phyloP scores from a whole-genome alignment of 2,797 vertebrate species.

The Catamblyrhynchus diadema region DNA sequence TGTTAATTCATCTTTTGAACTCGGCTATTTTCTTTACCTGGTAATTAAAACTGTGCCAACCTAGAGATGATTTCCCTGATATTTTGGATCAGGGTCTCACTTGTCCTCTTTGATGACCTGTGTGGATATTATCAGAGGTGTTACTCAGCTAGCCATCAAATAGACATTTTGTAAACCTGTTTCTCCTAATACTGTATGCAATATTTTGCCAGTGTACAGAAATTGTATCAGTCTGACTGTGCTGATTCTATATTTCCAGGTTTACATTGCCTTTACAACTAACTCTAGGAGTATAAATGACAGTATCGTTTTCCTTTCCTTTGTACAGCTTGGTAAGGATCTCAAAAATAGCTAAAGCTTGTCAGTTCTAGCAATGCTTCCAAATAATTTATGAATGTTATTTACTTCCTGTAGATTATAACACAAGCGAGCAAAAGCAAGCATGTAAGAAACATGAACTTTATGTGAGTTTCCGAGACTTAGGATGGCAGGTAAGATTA shows the following conservation, averaged over 20 bases:
- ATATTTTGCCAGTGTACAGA: neutral
- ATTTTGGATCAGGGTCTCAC: neutral
- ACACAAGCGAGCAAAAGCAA: conserved; percentile 97
- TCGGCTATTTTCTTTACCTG: neutral
- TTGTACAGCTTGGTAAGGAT: neutral
- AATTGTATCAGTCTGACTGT: neutral
- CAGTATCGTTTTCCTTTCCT: neutral
- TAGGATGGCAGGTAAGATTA: conserved; percentile 94
- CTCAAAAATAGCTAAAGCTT: neutral
- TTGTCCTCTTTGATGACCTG: neutral
- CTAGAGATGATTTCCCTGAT: neutral
- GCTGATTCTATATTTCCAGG: neutral
- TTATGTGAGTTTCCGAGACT: conserved; percentile 96
- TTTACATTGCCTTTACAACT: neutral
- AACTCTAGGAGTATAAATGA: neutral
- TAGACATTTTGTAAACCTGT: neutral
- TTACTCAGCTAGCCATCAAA: neutral
- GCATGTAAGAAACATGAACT: conserved; percentile 99
- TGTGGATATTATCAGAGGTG: neutral
- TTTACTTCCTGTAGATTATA: conserved; percentile 83
- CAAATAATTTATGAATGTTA: neutral
- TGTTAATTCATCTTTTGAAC: neutral
- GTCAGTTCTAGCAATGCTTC: neutral
- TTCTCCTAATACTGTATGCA: neutral
- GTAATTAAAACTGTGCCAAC: neutral